Evolutionary conservation across 2,113 vertebrate species (phyloP).

Genomic region (Actenoides hombroni): DNA sequence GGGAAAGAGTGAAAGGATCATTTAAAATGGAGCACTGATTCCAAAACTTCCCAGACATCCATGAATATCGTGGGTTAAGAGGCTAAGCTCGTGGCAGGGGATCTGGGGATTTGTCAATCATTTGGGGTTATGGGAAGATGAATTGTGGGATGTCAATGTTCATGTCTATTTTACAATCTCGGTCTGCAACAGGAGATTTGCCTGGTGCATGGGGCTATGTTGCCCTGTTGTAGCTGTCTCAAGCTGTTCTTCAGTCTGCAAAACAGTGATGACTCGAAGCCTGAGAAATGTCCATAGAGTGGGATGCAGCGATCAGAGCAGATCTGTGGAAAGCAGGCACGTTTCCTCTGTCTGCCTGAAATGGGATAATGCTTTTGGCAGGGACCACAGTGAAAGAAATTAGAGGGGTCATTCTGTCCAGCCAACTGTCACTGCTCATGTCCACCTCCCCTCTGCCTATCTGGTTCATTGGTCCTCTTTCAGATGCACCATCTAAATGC

Average conservation of each 20-base stretch:
- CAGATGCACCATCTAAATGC: background rate
- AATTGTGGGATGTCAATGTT: background rate
- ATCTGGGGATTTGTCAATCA: background rate
- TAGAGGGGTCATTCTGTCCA: slow-evolving; percentile 18
- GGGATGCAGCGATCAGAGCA: background rate
- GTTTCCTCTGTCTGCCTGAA: background rate
- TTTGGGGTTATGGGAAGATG: background rate
- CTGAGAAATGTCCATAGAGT: background rate
- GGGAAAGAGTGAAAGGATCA: background rate
- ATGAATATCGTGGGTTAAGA: background rate
- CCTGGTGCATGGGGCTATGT: background rate
- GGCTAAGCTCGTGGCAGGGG: background rate
- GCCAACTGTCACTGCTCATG: background rate
- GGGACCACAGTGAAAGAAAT: background rate
- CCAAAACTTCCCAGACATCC: background rate
- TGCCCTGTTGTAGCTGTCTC: background rate
- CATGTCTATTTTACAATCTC: background rate
- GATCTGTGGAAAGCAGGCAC: background rate
- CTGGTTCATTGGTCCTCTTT: background rate
- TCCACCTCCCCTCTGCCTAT: background rate
- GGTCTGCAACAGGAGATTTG: background rate
- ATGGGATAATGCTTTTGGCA: background rate
- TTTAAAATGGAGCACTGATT: background rate
- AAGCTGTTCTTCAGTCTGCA: background rate
- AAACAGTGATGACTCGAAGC: background rate